Conservation (phyloP, 2,888 invertebrate species). For the Synergus itoensis region DNA sequence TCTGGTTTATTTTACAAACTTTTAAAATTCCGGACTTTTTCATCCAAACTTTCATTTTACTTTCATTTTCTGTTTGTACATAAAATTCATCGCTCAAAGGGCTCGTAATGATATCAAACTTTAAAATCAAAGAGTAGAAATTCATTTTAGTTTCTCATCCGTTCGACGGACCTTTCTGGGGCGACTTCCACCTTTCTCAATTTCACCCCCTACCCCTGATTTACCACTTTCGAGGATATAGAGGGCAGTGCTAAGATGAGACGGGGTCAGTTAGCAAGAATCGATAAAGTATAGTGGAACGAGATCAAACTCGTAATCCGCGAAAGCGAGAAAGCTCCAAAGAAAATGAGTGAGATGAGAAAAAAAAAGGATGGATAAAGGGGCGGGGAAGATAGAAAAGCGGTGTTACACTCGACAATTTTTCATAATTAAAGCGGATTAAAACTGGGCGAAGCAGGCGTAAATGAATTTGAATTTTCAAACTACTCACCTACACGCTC, state of each 20-base stretch:
- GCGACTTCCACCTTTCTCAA: neutral
- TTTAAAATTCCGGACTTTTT: no score
- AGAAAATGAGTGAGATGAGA: conserved; percentile 32
- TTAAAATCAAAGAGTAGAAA: conserved; percentile 32
- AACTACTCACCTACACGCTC: conserved; percentile 60
- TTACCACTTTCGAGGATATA: conserved; percentile 30
- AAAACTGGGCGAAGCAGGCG: conserved; percentile 63
- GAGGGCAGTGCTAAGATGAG: conserved; percentile 37
- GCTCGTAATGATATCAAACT: conserved; percentile 39
- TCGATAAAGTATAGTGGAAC: conserved; percentile 33
- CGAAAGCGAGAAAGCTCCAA: conserved; percentile 1
- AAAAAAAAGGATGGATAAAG: neutral
- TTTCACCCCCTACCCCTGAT: conserved; percentile 5
- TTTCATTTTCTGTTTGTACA: no score
- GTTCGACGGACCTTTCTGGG: conserved; percentile 23
- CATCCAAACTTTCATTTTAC: no score
- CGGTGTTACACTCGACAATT: conserved; percentile 1
- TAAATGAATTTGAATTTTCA: conserved; percentile 73
- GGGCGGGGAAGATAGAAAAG: neutral
- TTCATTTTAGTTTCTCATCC: conserved; percentile 15
- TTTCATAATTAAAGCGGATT: conserved; percentile 68
- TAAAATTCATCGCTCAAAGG: conserved; percentile 27
- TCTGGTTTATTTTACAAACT: neutral
- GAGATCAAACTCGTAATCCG: conserved; percentile 32
- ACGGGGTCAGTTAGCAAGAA: conserved; percentile 39